Conservation (phyloP, 2,888 invertebrate genomes). For the Pammene fasciana region DNA sequence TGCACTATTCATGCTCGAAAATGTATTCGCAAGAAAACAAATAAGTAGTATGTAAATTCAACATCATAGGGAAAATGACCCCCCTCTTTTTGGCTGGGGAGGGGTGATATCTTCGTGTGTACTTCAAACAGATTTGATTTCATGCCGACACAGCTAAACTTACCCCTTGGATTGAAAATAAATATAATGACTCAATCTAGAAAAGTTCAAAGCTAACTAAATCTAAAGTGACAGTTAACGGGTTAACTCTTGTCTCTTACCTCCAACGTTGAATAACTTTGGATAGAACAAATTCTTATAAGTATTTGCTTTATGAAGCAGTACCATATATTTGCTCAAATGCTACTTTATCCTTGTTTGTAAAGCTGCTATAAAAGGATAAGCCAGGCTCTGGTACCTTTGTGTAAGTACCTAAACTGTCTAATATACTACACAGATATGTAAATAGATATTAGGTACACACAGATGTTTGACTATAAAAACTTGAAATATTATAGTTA, state of each 20-base stretch:
- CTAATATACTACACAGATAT: background rate
- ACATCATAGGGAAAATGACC: too few relatives aligned
- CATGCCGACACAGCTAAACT: too few relatives aligned
- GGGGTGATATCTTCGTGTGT: too few relatives aligned
- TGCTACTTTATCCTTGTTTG: slow-evolving; percentile 27
- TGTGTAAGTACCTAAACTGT: background rate
- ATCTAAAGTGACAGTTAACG: too few relatives aligned
- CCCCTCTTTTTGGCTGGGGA: too few relatives aligned
- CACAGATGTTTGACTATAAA: slow-evolving; percentile 4
- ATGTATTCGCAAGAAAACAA: too few relatives aligned
- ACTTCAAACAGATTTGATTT: too few relatives aligned
- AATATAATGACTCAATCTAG: too few relatives aligned
- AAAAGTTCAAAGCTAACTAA: too few relatives aligned
- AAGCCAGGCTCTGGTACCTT: slow-evolving; percentile 12
- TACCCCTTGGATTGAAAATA: too few relatives aligned
- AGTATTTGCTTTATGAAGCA: slow-evolving; percentile 5
- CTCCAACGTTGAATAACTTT: background rate
- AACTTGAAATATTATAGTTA: background rate
- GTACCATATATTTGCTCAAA: slow-evolving; percentile 18
- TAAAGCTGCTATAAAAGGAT: slow-evolving; percentile 22
- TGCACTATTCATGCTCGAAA: background rate
- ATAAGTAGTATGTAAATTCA: too few relatives aligned
- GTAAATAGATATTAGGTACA: background rate
- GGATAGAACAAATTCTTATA: background rate
- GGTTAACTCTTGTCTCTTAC: background rate